Evolutionary conservation across 2,888 invertebrate species (phyloP), one percentile per base, ranked within the genome.

Genomic region (Stenotaenia linearis): DNA sequence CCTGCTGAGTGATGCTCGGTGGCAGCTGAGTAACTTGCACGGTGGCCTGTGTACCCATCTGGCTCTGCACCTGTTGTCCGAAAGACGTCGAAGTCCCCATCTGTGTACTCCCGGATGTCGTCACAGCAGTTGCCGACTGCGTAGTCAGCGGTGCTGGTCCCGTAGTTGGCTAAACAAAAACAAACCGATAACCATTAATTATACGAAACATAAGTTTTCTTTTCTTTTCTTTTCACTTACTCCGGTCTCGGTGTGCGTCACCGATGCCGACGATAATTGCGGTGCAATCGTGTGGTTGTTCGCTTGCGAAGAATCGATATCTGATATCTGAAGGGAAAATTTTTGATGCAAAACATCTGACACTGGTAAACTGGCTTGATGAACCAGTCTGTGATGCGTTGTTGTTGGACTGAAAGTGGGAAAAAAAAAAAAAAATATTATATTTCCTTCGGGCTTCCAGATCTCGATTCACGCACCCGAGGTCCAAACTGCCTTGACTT

Each of bases 301-400:
- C 25, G n/a, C 23, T 6, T 10, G 28, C n/a, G 10, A 10, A 9
- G 28, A 0, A 12, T 69, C 69, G 6, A 25, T 28, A n/a, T 69
- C 28, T 4, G 50, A 3, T 3, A 69, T 28, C 15, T 25, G 69
- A 15, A 28, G 15, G 9, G 28, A 12, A 0, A 25, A 10, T 28
- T 28, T 69, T 28, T 69, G 69, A 69, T 28, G 23, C 45, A 40
- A 23, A 6, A 23, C 30, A 15, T 78, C 78, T 21, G 78, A 32
- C 3, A 56, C 30, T 30, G 78, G 78, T 7, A 78, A 35, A 61
- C 78, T 78, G 15, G 61, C 40, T 32, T 78, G 78, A 78, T 78
- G 78, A 15, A 40, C 40, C 12, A 78, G 37, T 18, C 30, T 30
- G n/a, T 35, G 30, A 61, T n/a, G n/a, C n/a, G 23, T 37, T 30